phyloP scores from a whole-genome alignment of 1,140 invertebrate species.

The Pseudomyrmex dendroicus region DNA sequence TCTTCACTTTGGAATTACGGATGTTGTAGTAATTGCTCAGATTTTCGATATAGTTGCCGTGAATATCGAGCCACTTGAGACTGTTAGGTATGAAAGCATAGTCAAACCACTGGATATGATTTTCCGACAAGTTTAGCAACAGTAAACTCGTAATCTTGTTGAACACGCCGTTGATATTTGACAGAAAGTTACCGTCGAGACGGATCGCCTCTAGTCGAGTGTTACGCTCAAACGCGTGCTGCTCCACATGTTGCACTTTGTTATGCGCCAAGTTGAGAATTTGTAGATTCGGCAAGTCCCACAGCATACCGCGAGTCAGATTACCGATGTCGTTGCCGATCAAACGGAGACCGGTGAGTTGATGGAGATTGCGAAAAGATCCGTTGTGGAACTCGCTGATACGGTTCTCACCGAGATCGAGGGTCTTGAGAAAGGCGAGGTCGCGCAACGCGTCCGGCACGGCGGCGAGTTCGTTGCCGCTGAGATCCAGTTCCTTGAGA shows the following conservation, averaged over 20 bases:
- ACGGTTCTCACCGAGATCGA: conserved; percentile 95
- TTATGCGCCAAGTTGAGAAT: conserved; percentile 95
- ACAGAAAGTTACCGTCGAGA: conserved; percentile 93
- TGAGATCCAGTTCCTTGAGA: conserved; percentile 95
- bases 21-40: conserved; percentile 95
- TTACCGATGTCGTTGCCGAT: conserved; percentile 95
- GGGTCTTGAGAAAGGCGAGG: conserved; percentile 92
- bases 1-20: conserved; percentile 88
- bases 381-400: conserved; percentile 92
- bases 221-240: conserved; percentile 93
- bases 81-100: conserved; percentile 94
- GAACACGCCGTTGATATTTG: conserved; percentile 94
- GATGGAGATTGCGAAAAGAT: conserved; percentile 93
- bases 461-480: conserved; percentile 92
- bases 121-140: conserved; percentile 95
- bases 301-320: conserved; percentile 93
- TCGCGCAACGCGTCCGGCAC: conserved; percentile 94
- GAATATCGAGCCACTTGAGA: conserved; percentile 95
- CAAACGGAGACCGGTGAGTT: conserved; percentile 92
- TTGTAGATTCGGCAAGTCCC: conserved; percentile 92
- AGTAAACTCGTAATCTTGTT: conserved; percentile 91
- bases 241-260: conserved; percentile 93
- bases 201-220: conserved; percentile 92
- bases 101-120: conserved; percentile 96
- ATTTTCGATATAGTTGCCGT: conserved; percentile 94